Evolutionary conservation across 1,140 invertebrate species (phyloP).

Genomic region (Stegodyphus mimosarum): DNA sequence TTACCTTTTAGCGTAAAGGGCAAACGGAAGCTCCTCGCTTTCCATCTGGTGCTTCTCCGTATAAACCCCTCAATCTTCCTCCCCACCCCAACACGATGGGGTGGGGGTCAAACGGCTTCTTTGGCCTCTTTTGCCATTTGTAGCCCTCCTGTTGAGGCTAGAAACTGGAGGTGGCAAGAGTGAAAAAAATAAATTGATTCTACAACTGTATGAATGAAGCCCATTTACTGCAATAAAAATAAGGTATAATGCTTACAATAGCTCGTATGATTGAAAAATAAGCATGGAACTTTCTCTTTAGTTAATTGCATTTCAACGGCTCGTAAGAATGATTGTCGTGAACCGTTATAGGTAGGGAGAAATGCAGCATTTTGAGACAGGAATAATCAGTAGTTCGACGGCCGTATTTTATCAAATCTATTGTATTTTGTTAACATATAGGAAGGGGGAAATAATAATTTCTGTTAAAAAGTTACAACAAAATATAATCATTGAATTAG

Average conservation of each 20-base stretch:
- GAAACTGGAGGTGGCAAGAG: neutral
- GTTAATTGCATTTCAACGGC: conserved; percentile 34
- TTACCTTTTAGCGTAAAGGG: conserved; percentile 8
- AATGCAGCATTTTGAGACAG: neutral
- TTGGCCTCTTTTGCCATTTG: conserved; percentile 2
- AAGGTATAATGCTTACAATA: conserved; percentile 22
- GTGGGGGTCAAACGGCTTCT: conserved; percentile 26
- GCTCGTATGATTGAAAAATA: conserved; percentile 44
- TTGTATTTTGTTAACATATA: too few species aligned
- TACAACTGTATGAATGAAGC: neutral
- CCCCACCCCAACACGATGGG: neutral
- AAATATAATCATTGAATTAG: too few species aligned
- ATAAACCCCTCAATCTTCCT: neutral
- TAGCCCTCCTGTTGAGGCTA: neutral
- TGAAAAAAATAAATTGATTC: conserved; percentile 24
- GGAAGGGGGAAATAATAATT: too few species aligned
- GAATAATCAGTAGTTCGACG: too few species aligned
- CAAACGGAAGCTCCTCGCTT: conserved; percentile 39
- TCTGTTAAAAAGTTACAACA: too few species aligned
- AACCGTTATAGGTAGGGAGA: conserved; percentile 10
- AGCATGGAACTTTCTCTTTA: neutral
- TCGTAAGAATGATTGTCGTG: conserved; percentile 8
- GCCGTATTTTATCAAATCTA: too few species aligned
- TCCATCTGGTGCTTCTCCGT: conserved; percentile 17
- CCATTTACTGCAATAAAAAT: neutral